A percentile compares a stretch with the other conserved stretches of the same genome.
Conservation (phyloP, 2,888 invertebrate genomes). For the Coelopa pilipes region DNA sequence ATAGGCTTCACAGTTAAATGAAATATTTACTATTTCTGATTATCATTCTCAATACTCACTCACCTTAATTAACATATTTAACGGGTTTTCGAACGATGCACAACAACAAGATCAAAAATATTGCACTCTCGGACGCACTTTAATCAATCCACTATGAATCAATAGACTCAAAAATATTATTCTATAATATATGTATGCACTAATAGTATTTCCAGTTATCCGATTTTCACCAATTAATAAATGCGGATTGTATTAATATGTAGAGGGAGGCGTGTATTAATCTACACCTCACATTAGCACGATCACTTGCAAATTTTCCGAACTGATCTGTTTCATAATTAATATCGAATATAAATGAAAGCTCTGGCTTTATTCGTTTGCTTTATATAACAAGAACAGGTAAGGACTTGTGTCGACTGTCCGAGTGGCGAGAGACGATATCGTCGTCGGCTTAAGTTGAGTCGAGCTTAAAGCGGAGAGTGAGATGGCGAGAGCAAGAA, state of each 20-base stretch:
- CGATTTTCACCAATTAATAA: not conserved
- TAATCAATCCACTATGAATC: not conserved
- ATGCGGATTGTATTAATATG: not conserved
- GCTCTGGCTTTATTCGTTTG: conserved; percentile 51
- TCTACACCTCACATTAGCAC: not conserved
- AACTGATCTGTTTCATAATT: conserved; percentile 47
- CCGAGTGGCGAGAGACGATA: conserved; percentile 11
- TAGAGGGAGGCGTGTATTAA: not conserved
- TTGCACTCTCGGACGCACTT: not conserved
- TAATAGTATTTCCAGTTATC: no score
- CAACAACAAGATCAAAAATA: not conserved
- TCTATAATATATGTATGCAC: not conserved
- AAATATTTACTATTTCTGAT: not conserved
- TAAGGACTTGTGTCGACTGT: conserved; percentile 6
- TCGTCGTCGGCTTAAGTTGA: not conserved
- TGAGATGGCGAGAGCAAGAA: conserved; percentile 21
- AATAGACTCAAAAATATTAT: not conserved
- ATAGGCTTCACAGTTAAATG: not conserved
- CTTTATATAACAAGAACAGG: conserved; percentile 54
- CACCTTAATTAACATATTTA: not conserved
- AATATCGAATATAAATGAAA: conserved; percentile 57
- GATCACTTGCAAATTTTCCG: conserved; percentile 13
- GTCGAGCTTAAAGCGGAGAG: not conserved
- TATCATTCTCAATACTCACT: not conserved
- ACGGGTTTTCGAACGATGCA: not conserved